A percentile compares a stretch with the other conserved stretches of the same genome.
Conservation (phyloP, 1,140 invertebrate genomes). For the Latrodectus geometricus region DNA sequence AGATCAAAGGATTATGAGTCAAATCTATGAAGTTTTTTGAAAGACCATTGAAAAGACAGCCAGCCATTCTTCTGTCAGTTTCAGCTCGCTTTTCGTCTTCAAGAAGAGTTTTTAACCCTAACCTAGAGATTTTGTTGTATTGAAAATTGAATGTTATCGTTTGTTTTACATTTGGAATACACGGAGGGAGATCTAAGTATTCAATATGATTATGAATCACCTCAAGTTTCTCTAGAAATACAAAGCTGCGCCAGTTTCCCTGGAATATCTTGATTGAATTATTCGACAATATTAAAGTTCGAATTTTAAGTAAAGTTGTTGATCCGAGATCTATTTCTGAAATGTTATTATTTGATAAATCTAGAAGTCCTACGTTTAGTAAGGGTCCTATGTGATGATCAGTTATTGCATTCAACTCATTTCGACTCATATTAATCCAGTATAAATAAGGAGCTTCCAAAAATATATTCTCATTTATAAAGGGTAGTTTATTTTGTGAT, state of each 20-base stretch:
- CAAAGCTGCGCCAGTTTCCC: constrained; percentile 11
- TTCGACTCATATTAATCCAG: constrained; percentile 15
- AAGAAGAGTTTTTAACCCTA: background rate
- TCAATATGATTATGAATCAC: constrained; percentile 23
- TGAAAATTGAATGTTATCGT: constrained; percentile 45
- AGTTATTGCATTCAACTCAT: constrained; percentile 1
- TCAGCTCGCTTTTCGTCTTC: constrained; percentile 5
- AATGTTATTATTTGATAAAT: constrained; percentile 25
- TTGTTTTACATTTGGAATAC: constrained; percentile 40
- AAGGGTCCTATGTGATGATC: constrained; percentile 24
- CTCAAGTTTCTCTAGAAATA: constrained; percentile 7
- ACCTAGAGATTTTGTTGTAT: constrained; percentile 38
- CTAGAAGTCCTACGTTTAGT: background rate
- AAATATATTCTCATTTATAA: background rate
- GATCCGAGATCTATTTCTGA: background rate
- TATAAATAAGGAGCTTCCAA: background rate
- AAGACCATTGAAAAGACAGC: constrained; percentile 36
- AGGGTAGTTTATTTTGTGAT: background rate
- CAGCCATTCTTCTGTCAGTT: background rate
- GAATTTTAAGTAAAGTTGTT: background rate
- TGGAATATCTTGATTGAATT: constrained; percentile 20
- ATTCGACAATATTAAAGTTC: constrained; percentile 4
- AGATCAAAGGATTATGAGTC: constrained; percentile 33
- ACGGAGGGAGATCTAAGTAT: constrained; percentile 24
- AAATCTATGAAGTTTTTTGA: constrained; percentile 45